These are phyloP conservation scores for Corythornis vintsioides DNA, from an alignment of 2,113 vertebrate genomes.

Conservation along the genomic window DNA sequence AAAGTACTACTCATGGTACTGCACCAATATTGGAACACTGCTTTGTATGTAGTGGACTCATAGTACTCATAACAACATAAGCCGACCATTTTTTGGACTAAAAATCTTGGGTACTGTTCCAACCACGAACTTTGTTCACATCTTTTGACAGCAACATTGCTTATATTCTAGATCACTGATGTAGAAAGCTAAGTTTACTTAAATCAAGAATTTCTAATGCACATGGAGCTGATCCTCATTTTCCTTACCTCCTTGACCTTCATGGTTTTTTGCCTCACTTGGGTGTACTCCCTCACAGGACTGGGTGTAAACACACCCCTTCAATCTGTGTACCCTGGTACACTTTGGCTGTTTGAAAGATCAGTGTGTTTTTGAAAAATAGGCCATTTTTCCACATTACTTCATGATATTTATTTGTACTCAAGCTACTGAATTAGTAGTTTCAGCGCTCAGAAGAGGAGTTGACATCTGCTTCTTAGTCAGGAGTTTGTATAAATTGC, in stretches of 20 bases:
- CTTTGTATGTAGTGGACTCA: neutral
- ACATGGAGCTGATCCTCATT: neutral
- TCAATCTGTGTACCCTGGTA: constrained; percentile 7
- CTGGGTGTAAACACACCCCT: constrained; percentile 1
- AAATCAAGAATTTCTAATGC: neutral
- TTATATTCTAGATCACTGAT: neutral
- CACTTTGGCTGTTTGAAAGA: constrained; percentile 32
- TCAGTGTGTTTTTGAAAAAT: constrained; percentile 19
- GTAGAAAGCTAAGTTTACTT: neutral
- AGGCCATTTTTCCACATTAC: neutral
- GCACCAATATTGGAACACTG: neutral
- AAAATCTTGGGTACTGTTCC: neutral
- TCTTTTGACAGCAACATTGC: neutral
- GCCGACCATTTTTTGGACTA: neutral
- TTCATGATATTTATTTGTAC: neutral
- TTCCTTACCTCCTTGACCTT: neutral
- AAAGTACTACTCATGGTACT: neutral
- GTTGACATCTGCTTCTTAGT: neutral
- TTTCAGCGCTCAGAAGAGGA: neutral
- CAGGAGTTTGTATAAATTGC: neutral
- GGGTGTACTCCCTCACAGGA: neutral
- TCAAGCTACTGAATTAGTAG: neutral
- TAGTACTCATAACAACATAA: neutral
- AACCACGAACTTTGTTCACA: neutral
- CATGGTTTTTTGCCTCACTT: neutral